A percentile compares a stretch with the other conserved stretches of the same genome.
phyloP scores from a whole-genome alignment of 1,140 invertebrate species.

The Doryteuthis pealeii region DNA sequence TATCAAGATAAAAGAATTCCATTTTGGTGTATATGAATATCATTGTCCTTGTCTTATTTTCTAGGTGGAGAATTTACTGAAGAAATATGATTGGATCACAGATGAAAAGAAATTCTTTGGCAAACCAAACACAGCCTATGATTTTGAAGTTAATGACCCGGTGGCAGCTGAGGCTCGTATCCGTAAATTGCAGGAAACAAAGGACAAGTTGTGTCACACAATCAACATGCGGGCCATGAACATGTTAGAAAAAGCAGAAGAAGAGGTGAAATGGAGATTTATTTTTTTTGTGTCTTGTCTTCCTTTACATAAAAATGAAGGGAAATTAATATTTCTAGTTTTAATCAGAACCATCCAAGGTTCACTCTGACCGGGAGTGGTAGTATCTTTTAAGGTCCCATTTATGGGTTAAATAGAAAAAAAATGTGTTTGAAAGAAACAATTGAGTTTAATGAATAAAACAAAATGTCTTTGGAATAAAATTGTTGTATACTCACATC shows the following conservation, averaged over 20 bases:
- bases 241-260: constrained; percentile 82
- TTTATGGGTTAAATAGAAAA: too few species aligned
- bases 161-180: constrained; percentile 65
- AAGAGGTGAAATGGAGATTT: constrained; percentile 65
- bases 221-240: constrained; percentile 86
- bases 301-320: too few species aligned
- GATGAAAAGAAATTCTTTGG: constrained; percentile 81
- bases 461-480: too few species aligned
- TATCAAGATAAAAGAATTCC: too few species aligned
- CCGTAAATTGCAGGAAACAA: constrained; percentile 68
- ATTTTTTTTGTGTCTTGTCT: background rate
- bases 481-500: too few species aligned
- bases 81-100: constrained; percentile 76
- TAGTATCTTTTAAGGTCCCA: too few species aligned
- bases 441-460: too few species aligned
- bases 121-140: constrained; percentile 66
- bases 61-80: constrained; percentile 63
- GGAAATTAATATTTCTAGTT: too few species aligned
- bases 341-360: too few species aligned
- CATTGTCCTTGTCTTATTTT: constrained; percentile 3
- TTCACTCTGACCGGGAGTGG: too few species aligned
- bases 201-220: constrained; percentile 74
- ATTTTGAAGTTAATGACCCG: constrained; percentile 66
- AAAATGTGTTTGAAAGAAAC: too few species aligned
- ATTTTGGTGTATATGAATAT: too few species aligned